Conservation (phyloP, 2,888 invertebrate species). For the Blomia tropicalis region DNA sequence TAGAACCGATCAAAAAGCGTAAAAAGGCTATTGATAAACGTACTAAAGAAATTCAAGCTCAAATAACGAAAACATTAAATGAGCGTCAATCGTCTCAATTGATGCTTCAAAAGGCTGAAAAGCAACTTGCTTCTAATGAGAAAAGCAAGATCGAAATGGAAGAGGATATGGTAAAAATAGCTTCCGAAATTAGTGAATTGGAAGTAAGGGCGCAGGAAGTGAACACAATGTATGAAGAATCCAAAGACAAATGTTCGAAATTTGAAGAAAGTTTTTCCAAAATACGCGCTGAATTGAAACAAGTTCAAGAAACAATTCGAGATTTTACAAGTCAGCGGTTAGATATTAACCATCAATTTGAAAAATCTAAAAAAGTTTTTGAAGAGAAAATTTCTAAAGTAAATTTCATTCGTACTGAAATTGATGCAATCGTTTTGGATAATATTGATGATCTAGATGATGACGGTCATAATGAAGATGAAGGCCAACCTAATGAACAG, state of each 20-base stretch:
- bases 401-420: background rate
- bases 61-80: constrained; percentile 51
- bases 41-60: constrained; percentile 50
- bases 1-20: constrained; percentile 47
- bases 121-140: constrained; percentile 41
- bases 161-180: constrained; percentile 30
- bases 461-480: background rate
- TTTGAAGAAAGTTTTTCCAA: constrained; percentile 35
- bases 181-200: constrained; percentile 24
- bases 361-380: background rate
- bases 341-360: constrained; percentile 35
- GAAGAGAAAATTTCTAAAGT: background rate
- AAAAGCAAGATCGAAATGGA: constrained; percentile 34
- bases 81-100: constrained; percentile 40
- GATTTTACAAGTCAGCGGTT: constrained; percentile 46
- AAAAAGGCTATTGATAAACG: constrained; percentile 54
- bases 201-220: constrained; percentile 32
- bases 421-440: background rate
- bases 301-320: constrained; percentile 39
- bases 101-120: constrained; percentile 42
- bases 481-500: no score
- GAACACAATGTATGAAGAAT: constrained; percentile 39
- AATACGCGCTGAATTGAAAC: constrained; percentile 34
- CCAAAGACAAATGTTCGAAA: constrained; percentile 45
- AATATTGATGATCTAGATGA: constrained; percentile 1